Percentiles rank a stretch among this genome's conserved stretches.
Evolutionary conservation across 2,888 invertebrate genomes (phyloP).

Genomic region (Trilocha varians): DNA sequence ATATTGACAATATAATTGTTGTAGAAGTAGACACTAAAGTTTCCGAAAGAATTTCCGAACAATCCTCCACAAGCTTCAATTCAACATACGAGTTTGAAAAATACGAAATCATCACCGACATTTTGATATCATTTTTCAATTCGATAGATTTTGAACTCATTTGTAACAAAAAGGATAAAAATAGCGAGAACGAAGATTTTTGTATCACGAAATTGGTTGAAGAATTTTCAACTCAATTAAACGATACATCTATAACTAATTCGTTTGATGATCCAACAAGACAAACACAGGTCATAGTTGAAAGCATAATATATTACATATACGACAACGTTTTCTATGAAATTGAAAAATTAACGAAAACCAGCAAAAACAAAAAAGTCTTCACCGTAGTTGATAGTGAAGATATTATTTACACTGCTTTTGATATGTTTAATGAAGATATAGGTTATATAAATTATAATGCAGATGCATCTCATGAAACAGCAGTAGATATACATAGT

Average conservation of each 20-base stretch:
- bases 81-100: slow-evolving; percentile 61
- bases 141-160: slow-evolving; percentile 26
- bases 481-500: no score
- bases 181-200: slow-evolving; percentile 23
- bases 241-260: slow-evolving; percentile 40
- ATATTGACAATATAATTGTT: slow-evolving; percentile 1
- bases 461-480: no score
- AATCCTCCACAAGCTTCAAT: slow-evolving; percentile 34
- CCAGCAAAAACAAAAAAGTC: slow-evolving; percentile 30
- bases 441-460: background rate
- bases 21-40: slow-evolving; percentile 19
- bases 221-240: slow-evolving; percentile 35
- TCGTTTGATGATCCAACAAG: slow-evolving; percentile 30
- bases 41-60: slow-evolving; percentile 7
- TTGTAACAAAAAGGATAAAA: background rate
- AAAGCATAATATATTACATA: slow-evolving; percentile 50
- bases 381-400: slow-evolving; percentile 53
- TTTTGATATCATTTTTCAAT: slow-evolving; percentile 35
- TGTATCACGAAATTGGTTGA: slow-evolving; percentile 49
- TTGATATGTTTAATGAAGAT: slow-evolving; percentile 16
- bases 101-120: slow-evolving; percentile 45
- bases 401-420: slow-evolving; percentile 52
- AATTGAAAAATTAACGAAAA: slow-evolving; percentile 26
- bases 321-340: slow-evolving; percentile 38
- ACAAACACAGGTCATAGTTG: slow-evolving; percentile 35